Evolutionary conservation across 2,797 vertebrate species (phyloP).

Genomic region (Poecilia picta): DNA sequence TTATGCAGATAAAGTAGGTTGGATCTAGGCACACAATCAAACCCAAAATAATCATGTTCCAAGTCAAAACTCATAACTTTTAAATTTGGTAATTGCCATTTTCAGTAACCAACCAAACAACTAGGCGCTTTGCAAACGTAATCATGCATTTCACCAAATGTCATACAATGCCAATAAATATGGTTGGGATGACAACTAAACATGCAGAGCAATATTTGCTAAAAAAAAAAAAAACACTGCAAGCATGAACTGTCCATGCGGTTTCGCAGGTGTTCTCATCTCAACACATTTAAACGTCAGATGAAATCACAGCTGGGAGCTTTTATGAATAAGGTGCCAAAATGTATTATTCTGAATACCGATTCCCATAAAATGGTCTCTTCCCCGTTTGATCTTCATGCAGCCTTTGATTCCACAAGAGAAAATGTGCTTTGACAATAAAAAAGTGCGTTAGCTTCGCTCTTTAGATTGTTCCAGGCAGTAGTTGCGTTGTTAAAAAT

Average conservation of each 20-base stretch:
- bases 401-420: background rate
- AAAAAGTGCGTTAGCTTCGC: background rate
- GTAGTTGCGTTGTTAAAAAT: constrained; percentile 1
- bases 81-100: background rate
- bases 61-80: background rate
- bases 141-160: no score
- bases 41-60: background rate
- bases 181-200: background rate
- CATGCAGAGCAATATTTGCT: background rate
- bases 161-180: background rate
- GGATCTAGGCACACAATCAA: background rate
- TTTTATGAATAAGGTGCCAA: background rate
- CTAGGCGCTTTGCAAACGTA: background rate
- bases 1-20: no score
- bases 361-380: background rate
- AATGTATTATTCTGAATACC: background rate
- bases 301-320: background rate
- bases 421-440: background rate
- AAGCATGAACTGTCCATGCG: background rate
- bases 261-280: background rate
- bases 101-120: background rate
- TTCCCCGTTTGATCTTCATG: constrained; percentile 6
- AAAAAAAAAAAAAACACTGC: background rate
- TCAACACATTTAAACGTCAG: background rate
- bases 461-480: background rate